Evolutionary conservation across 2,113 vertebrate species (phyloP).

Genomic region (human (Homo sapiens)): DNA sequence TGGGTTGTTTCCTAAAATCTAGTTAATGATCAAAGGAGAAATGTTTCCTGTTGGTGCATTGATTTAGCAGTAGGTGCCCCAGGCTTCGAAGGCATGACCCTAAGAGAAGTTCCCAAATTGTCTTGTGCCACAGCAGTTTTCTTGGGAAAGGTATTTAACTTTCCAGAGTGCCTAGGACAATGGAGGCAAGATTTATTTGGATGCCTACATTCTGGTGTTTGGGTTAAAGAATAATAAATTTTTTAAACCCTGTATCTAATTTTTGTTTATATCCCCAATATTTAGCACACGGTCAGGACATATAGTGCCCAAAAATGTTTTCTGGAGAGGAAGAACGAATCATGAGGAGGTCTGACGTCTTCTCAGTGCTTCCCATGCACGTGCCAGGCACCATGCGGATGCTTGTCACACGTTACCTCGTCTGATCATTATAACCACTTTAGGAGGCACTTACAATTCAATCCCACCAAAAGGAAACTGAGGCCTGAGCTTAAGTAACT

Average conservation of each 20-base stretch:
- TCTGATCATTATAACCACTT: background rate
- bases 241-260: background rate
- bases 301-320: background rate
- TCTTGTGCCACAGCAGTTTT: background rate
- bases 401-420: fast-evolving
- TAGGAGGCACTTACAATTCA: too few relatives aligned
- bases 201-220: background rate
- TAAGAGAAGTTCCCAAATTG: background rate
- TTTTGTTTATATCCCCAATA: background rate
- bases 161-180: background rate
- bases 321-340: background rate
- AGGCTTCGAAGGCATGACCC: background rate
- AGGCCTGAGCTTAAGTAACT: background rate
- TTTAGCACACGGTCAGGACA: background rate
- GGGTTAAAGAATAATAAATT: background rate
- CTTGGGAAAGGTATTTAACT: background rate
- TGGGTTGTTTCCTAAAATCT: slow-evolving; percentile 30
- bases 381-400: background rate
- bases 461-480: background rate
- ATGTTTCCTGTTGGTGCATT: background rate
- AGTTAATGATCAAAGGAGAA: background rate
- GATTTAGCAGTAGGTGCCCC: background rate
- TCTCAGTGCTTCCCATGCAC: background rate
- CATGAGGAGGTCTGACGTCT: background rate
- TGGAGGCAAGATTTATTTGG: background rate